Evolutionary conservation across 35 echinoderm and acorn worm genomes (phyloP), one percentile per base, ranked within the genome.

Genomic region (Antedon bifida): DNA sequence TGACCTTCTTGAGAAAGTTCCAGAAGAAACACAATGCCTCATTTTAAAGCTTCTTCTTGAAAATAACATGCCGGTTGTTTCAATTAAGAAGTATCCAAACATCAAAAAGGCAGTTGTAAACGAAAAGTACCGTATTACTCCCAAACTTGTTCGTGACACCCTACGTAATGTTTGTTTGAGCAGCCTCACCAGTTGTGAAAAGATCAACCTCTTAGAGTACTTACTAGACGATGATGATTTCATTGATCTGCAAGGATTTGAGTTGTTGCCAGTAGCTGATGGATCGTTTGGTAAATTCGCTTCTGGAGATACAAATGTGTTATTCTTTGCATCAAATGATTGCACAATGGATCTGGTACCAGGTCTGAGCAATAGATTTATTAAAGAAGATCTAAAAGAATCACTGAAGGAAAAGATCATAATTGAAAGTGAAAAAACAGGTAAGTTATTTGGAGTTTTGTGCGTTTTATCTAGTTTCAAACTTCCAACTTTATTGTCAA

Each of bases 221-320:
- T 42, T 92, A 34, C 33, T 88, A 39, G 5, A 5, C 34, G 83
- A 85, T n/a, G 31, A 35, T 26, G 8, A 36, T 26, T 80, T 36
- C 32, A 17, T 33, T 78, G 82, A 86, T 46, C 73, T 92, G 23
- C 35, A 80, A 0, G 73, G 45, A 26, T 34, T 92, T 30, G 33
- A 51, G 26, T 80, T 92, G 8, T 39, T 92, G 17, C 90, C 90
- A 19, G 33, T 92, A 30, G 81, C 33, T 10, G 75, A 92, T 82
- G 83, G 83, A 0, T 46, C 28, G 5, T 92, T 92, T 73, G 9
- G 51, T 23, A 64, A 26, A 64, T 64, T 64, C 26, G 5, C 51
- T 16, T 64, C 51, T 64, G 1, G 26, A 64, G 51, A 64, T 26
- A 26, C 9, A 2, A 1, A 64, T 19, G 51, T 64, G 51, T 8